A percentile compares a stretch with the other conserved stretches of the same genome.
phyloP scores from a whole-genome alignment of 1,140 invertebrate species.

The Trialeurodes vaporariorum region DNA sequence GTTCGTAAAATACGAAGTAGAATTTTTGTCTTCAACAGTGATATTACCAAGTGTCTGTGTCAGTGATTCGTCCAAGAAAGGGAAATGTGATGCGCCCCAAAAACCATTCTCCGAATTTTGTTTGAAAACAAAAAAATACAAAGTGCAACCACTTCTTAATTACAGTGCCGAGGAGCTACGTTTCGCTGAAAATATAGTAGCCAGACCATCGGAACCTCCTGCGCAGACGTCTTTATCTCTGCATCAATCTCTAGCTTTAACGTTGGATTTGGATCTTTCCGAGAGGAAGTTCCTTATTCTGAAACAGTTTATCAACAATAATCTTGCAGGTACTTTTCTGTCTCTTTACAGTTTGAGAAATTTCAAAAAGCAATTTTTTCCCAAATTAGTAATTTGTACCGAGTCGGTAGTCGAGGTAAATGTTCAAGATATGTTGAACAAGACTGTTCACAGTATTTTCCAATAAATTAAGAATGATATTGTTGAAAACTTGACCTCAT shows the following conservation, averaged over 20 bases:
- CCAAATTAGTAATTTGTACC: background rate
- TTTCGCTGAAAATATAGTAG: background rate
- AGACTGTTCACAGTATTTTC: background rate
- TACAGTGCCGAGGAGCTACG: background rate
- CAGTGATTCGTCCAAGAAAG: too few relatives aligned
- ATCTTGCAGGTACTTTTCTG: background rate
- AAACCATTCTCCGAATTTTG: background rate
- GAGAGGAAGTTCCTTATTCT: background rate
- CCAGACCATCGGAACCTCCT: background rate
- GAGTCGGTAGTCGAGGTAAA: background rate
- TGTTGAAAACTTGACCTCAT: background rate
- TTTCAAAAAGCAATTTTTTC: background rate
- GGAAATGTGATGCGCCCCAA: background rate
- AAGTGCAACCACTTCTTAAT: background rate
- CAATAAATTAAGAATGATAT: background rate
- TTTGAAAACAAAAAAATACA: background rate
- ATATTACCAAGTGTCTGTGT: too few relatives aligned
- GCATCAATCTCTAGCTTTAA: background rate
- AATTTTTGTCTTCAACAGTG: too few relatives aligned
- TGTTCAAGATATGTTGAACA: background rate
- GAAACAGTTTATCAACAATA: background rate
- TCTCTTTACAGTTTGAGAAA: background rate
- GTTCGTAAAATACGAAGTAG: too few relatives aligned
- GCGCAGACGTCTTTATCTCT: background rate
- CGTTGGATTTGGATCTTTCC: background rate